phyloP scores from a whole-genome alignment of 2,797 vertebrate genomes.

The Phrynocephalus guinanensis region DNA sequence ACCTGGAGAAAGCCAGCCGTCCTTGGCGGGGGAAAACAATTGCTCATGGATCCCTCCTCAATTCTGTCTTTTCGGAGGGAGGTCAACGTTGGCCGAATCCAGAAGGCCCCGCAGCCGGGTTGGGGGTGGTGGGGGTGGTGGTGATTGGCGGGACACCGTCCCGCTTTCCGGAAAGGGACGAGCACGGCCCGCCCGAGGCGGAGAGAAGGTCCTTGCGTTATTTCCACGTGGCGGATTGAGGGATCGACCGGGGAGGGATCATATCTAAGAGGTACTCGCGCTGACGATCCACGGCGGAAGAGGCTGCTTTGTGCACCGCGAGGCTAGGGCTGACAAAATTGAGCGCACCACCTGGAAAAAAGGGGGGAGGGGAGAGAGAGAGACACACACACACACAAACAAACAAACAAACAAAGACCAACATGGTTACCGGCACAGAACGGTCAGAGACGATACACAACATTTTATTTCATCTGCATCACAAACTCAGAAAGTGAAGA shows the following conservation, averaged over 20 bases:
- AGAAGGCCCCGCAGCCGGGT: too few relatives aligned
- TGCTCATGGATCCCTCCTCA: too few relatives aligned
- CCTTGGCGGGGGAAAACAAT: background rate
- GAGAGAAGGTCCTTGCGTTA: slow-evolving; percentile 75
- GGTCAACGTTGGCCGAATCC: too few relatives aligned
- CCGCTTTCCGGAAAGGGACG: too few relatives aligned
- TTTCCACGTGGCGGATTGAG: slow-evolving; percentile 98
- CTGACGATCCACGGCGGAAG: slow-evolving; percentile 94
- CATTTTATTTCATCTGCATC: background rate
- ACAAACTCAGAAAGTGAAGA: too few relatives aligned
- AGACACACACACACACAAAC: too few relatives aligned
- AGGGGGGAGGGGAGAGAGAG: background rate
- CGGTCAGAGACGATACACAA: accelerated
- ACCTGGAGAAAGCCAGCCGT: background rate
- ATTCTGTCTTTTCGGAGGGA: too few relatives aligned
- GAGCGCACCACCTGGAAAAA: slow-evolving; percentile 88
- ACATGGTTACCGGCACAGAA: accelerated
- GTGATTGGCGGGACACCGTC: too few relatives aligned
- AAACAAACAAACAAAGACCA: background rate
- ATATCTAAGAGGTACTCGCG: slow-evolving; percentile 98
- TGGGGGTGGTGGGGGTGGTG: too few relatives aligned
- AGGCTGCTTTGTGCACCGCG: slow-evolving; percentile 88
- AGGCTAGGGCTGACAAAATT: slow-evolving; percentile 92
- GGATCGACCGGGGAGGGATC: slow-evolving; percentile 97
- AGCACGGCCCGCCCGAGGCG: slow-evolving; percentile 51